Evolutionary conservation across 2,888 invertebrate species (phyloP).

Genomic region (Acleris laterana): DNA sequence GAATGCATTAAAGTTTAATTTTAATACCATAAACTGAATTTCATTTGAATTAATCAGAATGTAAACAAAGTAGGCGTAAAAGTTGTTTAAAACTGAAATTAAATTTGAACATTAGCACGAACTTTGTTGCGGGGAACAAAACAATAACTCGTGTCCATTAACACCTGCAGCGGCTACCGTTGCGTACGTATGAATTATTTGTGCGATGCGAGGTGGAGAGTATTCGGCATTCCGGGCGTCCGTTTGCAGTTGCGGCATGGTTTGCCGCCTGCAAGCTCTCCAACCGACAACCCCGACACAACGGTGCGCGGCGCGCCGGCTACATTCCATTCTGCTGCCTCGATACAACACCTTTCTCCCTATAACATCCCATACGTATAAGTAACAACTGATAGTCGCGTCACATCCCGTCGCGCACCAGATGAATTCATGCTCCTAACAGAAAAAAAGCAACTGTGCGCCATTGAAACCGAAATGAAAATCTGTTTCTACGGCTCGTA

Average conservation of each 20-base stretch:
- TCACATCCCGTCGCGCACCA: slow-evolving; percentile 43
- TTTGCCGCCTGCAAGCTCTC: slow-evolving; percentile 64
- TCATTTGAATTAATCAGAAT: slow-evolving; percentile 6
- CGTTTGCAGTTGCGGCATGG: slow-evolving; percentile 62
- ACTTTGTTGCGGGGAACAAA: slow-evolving; percentile 29
- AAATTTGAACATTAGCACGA: slow-evolving; percentile 17
- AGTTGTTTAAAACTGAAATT: slow-evolving; percentile 15
- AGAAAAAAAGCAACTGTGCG: slow-evolving; percentile 24
- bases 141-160: slow-evolving; percentile 41
- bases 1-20: not conserved
- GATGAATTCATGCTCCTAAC: slow-evolving; percentile 39
- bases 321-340: slow-evolving; percentile 69
- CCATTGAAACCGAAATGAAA: slow-evolving; percentile 15
- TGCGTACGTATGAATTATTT: slow-evolving; percentile 62
- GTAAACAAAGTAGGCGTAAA: slow-evolving; percentile 22
- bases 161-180: slow-evolving; percentile 40
- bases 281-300: slow-evolving; percentile 61
- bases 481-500: slow-evolving; percentile 21
- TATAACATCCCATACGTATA: slow-evolving; percentile 49
- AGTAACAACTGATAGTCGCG: slow-evolving; percentile 41
- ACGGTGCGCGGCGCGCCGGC: slow-evolving; percentile 59
- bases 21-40: not conserved
- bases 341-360: slow-evolving; percentile 60
- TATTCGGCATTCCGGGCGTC: slow-evolving; percentile 69
- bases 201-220: slow-evolving; percentile 61